phyloP scores from a whole-genome alignment of 2,888 invertebrate species.

The Drosophila fulvimacula region DNA sequence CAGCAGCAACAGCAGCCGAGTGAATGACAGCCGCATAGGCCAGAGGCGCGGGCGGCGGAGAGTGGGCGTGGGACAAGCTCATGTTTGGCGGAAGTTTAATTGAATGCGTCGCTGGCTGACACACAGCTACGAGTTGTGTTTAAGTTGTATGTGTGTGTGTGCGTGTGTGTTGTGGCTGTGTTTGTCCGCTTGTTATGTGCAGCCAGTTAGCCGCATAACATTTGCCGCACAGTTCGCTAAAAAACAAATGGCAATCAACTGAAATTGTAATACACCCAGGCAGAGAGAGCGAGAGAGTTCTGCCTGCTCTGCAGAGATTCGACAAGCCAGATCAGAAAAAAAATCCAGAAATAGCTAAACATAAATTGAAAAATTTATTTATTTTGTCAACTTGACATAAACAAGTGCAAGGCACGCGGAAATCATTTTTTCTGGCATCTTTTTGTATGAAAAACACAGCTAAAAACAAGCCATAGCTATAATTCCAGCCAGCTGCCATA shows the following conservation, averaged over 20 bases:
- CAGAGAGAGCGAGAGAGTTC: neutral
- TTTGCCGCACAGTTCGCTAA: constrained; percentile 70
- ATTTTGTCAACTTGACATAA: no score
- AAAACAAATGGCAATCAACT: constrained; percentile 77
- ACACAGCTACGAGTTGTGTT: constrained; percentile 30
- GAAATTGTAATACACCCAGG: constrained; percentile 64
- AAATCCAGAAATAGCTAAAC: no score
- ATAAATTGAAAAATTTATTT: no score
- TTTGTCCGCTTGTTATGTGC: constrained; percentile 64
- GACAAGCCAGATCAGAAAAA: no score
- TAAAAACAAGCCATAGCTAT: no score
- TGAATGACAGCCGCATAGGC: constrained; percentile 34
- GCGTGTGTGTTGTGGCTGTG: constrained; percentile 33
- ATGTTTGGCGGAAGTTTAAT: constrained; percentile 81
- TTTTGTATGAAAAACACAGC: no score
- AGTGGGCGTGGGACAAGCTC: constrained; percentile 32
- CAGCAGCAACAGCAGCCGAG: constrained; percentile 9
- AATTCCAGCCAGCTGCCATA: no score
- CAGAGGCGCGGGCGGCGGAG: neutral
- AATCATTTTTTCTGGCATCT: no score
- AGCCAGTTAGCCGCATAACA: constrained; percentile 75
- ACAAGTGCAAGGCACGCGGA: no score
- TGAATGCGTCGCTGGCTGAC: constrained; percentile 73
- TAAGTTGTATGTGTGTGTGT: constrained; percentile 17
- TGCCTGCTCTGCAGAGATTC: no score